Base-by-base conservation (phyloP, 2,888 invertebrate species). In the Mesoligia furuncula region DNA sequence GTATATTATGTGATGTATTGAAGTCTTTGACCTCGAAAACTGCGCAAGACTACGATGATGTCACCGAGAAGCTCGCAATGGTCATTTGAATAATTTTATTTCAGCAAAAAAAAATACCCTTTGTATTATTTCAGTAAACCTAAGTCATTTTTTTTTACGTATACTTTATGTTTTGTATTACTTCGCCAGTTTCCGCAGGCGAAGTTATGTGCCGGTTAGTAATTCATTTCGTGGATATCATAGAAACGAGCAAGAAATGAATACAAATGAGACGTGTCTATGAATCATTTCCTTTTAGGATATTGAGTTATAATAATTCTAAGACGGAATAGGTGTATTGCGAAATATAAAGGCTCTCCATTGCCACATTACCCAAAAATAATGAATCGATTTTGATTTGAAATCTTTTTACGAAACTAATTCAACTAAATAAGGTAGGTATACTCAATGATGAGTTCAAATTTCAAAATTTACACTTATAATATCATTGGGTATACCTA, bases 281-380 rank as follows among this genome's bases (percentile, higher is more conserved):
- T 84, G 64, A 83, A 72, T 79, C 64, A 84, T 75, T 75, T 82
- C 82, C 84, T 79, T 79, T 65, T 68, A 57, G 8, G 64, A 59
- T 76, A 8, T 15, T 51, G 66, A 78, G 36, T 83, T 61, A 66
- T 73, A 11, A 66, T 45, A 57, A 57, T 73, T 78, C 61, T 78
- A 57, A 27, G 54, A 70, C 36, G 61, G 4, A 65, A 62, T 61
- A 24, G 36, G n/a, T 48, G 27, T 64, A 27, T 80, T 59, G 51
- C 66, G 36, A 69, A 61, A 75, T 39, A 13, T 45, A 39, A 45
- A 72, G 31, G 42, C 64, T 59, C 11, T 59, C 27, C 15, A 54
- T 81, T 81, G 68, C 64, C 67, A 59, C 67, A 57, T 42, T 15
- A 27, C 1, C 69, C 59, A 66, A 68, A 72, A 51, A 73, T 54